Conservation (phyloP, 1,140 invertebrate species). For the Bombus huntii region DNA sequence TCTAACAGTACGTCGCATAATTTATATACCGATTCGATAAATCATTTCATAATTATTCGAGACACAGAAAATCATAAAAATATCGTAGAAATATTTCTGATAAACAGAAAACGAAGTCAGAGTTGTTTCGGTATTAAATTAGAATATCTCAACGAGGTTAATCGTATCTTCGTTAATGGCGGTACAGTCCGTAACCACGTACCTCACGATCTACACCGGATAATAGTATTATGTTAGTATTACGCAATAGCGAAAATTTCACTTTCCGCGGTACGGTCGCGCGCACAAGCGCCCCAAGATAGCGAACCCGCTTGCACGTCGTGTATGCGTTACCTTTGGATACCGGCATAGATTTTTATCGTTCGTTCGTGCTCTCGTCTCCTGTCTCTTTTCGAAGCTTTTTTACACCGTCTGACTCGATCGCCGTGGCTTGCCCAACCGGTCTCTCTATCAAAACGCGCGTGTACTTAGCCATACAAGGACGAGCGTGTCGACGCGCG, state of each 20-base stretch:
- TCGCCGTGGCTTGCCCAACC: constrained; percentile 17
- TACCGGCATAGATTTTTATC: constrained; percentile 37
- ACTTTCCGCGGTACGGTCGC: constrained; percentile 73
- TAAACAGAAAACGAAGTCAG: background rate
- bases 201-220: constrained; percentile 53
- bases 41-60: background rate
- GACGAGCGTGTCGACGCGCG: constrained; percentile 11
- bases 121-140: background rate
- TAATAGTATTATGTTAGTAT: constrained; percentile 75
- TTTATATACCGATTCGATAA: background rate
- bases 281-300: constrained; percentile 21
- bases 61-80: background rate
- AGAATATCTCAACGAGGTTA: background rate
- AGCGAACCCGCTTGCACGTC: background rate
- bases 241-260: constrained; percentile 78
- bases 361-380: constrained; percentile 9
- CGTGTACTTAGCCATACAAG: constrained; percentile 49
- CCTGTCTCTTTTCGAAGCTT: constrained; percentile 6
- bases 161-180: constrained; percentile 40
- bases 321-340: background rate
- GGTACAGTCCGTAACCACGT: constrained; percentile 30
- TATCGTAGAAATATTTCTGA: background rate
- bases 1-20: background rate
- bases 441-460: constrained; percentile 15
- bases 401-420: background rate